Conservation (phyloP, 2,797 vertebrate genomes). For the Psittacula derbiana region DNA sequence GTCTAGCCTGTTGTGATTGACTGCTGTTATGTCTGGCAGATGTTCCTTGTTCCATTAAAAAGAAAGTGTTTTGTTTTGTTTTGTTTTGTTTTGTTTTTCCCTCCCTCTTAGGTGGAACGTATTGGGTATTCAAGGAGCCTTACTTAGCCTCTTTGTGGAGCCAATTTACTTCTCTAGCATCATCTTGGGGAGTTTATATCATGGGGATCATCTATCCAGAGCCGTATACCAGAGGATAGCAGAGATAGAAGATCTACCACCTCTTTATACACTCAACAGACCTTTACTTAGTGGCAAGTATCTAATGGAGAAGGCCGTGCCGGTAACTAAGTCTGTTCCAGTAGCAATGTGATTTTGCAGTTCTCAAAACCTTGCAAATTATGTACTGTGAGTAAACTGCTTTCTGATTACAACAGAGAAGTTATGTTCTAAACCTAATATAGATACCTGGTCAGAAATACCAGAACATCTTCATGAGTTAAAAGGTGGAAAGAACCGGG, state of each 20-base stretch:
- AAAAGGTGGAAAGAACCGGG: background rate
- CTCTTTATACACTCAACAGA: slow-evolving; percentile 91
- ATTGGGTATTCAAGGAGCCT: slow-evolving; percentile 92
- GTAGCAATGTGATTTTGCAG: slow-evolving; percentile 28
- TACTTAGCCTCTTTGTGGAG: slow-evolving; percentile 94
- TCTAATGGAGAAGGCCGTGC: slow-evolving; percentile 47
- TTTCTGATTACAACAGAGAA: slow-evolving; percentile 11
- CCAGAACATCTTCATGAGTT: background rate
- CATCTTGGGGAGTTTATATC: slow-evolving; percentile 96
- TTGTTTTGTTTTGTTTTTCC: slow-evolving; percentile 67
- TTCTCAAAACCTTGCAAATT: slow-evolving; percentile 28
- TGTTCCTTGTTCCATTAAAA: slow-evolving; percentile 65
- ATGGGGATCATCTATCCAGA: slow-evolving; percentile 94
- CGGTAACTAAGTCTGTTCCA: slow-evolving; percentile 48
- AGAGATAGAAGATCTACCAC: slow-evolving; percentile 91
- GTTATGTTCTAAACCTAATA: background rate
- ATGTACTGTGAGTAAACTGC: slow-evolving; percentile 50
- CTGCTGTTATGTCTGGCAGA: slow-evolving; percentile 51
- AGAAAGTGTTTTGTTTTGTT: slow-evolving; percentile 60
- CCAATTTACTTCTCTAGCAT: slow-evolving; percentile 97
- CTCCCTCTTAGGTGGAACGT: slow-evolving; percentile 90
- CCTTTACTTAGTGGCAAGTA: slow-evolving; percentile 92
- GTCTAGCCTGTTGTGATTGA: slow-evolving; percentile 50
- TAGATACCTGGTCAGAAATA: background rate
- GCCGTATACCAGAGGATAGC: slow-evolving; percentile 96